These are phyloP conservation scores for Timema podura DNA, from an alignment of 2,888 invertebrate genomes.

Conservation along the genomic window DNA sequence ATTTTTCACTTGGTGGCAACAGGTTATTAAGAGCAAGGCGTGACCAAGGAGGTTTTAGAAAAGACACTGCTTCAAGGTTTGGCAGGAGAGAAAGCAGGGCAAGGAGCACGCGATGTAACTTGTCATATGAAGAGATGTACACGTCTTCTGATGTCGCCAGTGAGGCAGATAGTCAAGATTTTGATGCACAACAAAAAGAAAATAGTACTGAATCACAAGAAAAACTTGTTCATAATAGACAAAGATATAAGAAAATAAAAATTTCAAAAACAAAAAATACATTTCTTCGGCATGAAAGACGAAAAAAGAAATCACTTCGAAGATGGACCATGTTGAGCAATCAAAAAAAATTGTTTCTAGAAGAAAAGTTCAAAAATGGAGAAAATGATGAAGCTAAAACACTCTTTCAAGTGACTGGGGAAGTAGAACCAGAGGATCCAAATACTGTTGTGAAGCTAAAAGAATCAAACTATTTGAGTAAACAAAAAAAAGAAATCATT, in stretches of 20 bases:
- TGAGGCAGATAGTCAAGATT: conserved; percentile 25
- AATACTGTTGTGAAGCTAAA: too few relatives aligned
- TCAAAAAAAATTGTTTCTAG: neutral
- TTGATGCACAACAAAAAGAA: conserved; percentile 15
- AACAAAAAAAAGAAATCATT: too few relatives aligned
- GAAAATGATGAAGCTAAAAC: too few relatives aligned
- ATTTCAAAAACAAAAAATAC: neutral
- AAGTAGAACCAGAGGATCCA: too few relatives aligned
- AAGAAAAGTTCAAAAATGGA: too few relatives aligned
- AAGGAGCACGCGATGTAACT: conserved; percentile 27
- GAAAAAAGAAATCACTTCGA: conserved; percentile 4
- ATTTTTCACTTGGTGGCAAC: conserved; percentile 2
- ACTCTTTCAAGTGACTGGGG: too few relatives aligned
- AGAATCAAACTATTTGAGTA: too few relatives aligned
- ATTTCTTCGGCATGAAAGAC: conserved; percentile 1
- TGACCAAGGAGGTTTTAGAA: neutral
- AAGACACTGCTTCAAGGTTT: neutral
- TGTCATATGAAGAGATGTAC: conserved; percentile 31
- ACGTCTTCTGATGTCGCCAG: conserved; percentile 29
- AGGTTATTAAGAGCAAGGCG: conserved; percentile 5
- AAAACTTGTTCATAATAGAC: neutral
- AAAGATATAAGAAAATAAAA: conserved; percentile 5
- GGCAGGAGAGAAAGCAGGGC: conserved; percentile 11
- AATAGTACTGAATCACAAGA: neutral
- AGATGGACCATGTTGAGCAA: neutral